phyloP scores from a whole-genome alignment of 2,888 invertebrate species.

The Drosophila infuscata region DNA sequence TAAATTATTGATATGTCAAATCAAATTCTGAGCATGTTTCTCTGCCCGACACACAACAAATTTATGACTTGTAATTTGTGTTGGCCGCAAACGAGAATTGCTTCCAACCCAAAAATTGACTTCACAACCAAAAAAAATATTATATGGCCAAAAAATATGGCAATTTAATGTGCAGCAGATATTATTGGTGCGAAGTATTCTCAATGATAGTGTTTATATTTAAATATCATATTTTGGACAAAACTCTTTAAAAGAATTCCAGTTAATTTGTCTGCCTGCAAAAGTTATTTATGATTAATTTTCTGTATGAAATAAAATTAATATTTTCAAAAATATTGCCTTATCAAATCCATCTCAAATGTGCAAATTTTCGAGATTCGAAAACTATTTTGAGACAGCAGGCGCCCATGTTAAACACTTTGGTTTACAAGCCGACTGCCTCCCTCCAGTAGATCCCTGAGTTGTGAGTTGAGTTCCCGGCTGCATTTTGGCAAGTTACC shows the following conservation, averaged over 20 bases:
- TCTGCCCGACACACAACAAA: constrained; percentile 39
- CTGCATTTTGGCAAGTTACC: constrained; percentile 57
- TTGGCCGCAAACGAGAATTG: constrained; percentile 32
- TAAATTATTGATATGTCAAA: constrained; percentile 79
- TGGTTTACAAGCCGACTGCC: constrained; percentile 57
- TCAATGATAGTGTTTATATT: background rate
- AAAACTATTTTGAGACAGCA: constrained; percentile 37
- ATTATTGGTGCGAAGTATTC: background rate
- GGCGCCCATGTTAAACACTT: constrained; percentile 67
- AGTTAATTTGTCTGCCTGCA: no score
- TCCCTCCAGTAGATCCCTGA: background rate
- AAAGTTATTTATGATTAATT: background rate
- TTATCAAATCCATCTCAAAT: constrained; percentile 10
- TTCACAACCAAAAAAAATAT: background rate
- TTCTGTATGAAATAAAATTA: background rate
- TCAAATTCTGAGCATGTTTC: constrained; percentile 70
- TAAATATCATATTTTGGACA: background rate
- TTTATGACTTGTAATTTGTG: constrained; percentile 62
- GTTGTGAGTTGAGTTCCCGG: constrained; percentile 26
- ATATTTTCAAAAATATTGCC: background rate
- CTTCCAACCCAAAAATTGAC: background rate
- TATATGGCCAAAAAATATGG: background rate
- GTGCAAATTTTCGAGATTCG: background rate
- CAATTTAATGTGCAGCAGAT: background rate
- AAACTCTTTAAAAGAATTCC: background rate